Percentiles rank a stretch among this genome's conserved stretches.
phyloP scores from a whole-genome alignment of 2,113 vertebrate species.

The Psephotus haematonotus region DNA sequence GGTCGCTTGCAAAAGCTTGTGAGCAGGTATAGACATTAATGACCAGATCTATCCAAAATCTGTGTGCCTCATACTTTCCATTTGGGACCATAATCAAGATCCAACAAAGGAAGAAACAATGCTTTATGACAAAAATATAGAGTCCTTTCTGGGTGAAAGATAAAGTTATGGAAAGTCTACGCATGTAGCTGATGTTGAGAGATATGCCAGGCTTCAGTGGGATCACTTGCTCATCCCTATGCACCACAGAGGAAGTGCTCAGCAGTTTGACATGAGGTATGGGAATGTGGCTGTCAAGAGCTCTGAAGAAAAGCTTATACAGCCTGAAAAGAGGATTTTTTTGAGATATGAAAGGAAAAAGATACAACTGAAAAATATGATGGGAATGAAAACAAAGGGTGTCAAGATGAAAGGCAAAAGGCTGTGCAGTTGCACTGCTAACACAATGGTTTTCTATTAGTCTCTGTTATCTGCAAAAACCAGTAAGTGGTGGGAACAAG shows the following conservation, averaged over 20 bases:
- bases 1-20: background rate
- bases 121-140: background rate
- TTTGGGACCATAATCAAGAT: background rate
- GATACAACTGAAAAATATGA: background rate
- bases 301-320: background rate
- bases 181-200: background rate
- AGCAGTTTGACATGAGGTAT: background rate
- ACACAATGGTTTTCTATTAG: background rate
- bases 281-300: background rate
- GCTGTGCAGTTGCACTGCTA: background rate
- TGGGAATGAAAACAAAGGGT: background rate
- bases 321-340: background rate
- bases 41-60: background rate
- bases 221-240: background rate
- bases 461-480: background rate
- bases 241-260: background rate
- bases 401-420: background rate
- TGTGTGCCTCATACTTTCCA: background rate
- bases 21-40: background rate
- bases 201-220: background rate
- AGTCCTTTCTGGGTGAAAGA: background rate
- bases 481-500: fast-evolving
- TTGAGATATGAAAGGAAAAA: background rate
- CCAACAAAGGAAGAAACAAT: background rate
- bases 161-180: background rate